Base-by-base conservation (phyloP, 2,888 invertebrate genomes). In the Piscicola geometra region DNA sequence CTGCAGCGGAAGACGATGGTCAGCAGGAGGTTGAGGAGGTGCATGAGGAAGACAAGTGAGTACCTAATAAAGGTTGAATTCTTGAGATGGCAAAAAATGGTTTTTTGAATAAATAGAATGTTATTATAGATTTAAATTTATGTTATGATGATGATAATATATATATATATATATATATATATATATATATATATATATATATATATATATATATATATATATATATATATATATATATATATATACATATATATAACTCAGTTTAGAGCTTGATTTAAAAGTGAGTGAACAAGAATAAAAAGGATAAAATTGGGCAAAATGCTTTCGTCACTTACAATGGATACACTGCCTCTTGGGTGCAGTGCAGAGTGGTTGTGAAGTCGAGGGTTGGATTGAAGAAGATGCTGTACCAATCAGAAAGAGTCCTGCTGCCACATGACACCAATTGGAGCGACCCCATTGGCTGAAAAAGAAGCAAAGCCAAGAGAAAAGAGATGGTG, bases 331-430 rank as follows among this genome's bases (percentile, higher is more conserved):
- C 82, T 82, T 89, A 97, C 93, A 98, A 87, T 67, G 98, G 98
- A 88, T 94, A 98, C 0, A 97, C 96, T 76, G 96, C 94, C 87
- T 99, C 98, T 83, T 98, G 95, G 0, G 97, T 95, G 85, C 98
- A 99, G 86, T 94, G 91, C 75, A 97, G 85, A 28, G 91, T 91
- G 78, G 90, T 89, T 76, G 92, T 91, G 86, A 94, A 97, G 85
- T 94, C 92, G 0, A 95, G 94, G 80, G 90, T 91, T 5, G 98
- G 98, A 87, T 99, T 99, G 83, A 94, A 90, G 78, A 98, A 89
- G 80, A 97, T 86, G 0, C 97, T 95, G 84, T 99, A 99, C 97
- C 97, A 99, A 86, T 99, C 98, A 0, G 94, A 91, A 32, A 98
- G 87, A 56, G 90, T 90, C 76, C 89, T 88, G 0, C 93, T 91